Conservation (phyloP, 2,888 invertebrate species). For the Meghimatium bilineatum region DNA sequence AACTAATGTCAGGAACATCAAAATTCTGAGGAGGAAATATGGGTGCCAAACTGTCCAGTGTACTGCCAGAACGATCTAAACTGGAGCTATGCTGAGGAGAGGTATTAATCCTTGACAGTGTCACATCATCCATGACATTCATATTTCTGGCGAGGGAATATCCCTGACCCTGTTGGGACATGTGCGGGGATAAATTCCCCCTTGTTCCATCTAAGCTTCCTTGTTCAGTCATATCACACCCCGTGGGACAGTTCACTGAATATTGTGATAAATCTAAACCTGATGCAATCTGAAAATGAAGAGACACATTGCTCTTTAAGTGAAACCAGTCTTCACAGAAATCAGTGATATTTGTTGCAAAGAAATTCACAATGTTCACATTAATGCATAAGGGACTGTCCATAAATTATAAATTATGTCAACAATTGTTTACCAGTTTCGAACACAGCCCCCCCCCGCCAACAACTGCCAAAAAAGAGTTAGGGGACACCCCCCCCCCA, state of each 20-base stretch:
- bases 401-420: too few species aligned
- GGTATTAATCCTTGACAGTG: neutral
- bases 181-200: neutral
- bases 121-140: constrained; percentile 11
- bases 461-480: too few species aligned
- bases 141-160: neutral
- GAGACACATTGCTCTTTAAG: too few species aligned
- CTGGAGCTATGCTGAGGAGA: neutral
- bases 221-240: constrained; percentile 11
- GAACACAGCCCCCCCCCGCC: too few species aligned
- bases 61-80: constrained; percentile 20
- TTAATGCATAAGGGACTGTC: too few species aligned
- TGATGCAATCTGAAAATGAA: neutral
- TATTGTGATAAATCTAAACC: neutral
- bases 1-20: constrained; percentile 74
- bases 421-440: too few species aligned
- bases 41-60: constrained; percentile 59
- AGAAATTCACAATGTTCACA: too few species aligned
- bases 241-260: too few species aligned
- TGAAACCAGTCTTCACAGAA: too few species aligned
- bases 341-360: too few species aligned
- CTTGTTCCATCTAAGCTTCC: neutral
- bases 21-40: constrained; percentile 75
- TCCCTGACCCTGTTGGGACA: constrained; percentile 9
- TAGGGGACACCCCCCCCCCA: too few species aligned